phyloP scores from a whole-genome alignment of 1,140 invertebrate genomes.

The Callitettix versicolor region DNA sequence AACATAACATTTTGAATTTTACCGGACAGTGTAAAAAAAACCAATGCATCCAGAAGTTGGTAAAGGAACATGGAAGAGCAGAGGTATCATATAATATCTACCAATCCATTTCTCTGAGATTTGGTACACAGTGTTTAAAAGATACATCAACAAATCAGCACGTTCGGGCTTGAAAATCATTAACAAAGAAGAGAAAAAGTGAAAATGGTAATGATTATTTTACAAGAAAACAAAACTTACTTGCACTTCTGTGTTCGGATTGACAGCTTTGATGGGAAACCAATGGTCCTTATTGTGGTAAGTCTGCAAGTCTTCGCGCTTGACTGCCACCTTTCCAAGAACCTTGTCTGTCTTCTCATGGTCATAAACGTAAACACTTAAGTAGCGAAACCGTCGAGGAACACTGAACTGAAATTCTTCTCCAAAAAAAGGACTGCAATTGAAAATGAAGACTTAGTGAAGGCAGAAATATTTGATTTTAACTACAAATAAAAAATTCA shows the following conservation, averaged over 20 bases:
- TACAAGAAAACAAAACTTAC: constrained; percentile 35
- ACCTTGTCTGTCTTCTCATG: constrained; percentile 69
- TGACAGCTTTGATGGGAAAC: constrained; percentile 74
- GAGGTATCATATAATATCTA: too few relatives aligned
- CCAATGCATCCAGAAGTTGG: too few relatives aligned
- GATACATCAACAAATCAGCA: too few relatives aligned
- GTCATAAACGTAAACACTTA: constrained; percentile 80
- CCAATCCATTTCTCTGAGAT: too few relatives aligned
- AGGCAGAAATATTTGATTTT: background rate
- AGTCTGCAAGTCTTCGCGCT: constrained; percentile 68
- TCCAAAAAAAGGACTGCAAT: constrained; percentile 73
- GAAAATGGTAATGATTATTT: too few relatives aligned
- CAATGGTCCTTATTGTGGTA: constrained; percentile 87
- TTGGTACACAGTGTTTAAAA: too few relatives aligned
- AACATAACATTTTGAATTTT: too few relatives aligned
- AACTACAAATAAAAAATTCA: background rate
- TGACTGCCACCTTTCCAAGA: constrained; percentile 80
- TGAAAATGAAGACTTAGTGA: background rate
- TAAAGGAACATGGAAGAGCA: too few relatives aligned
- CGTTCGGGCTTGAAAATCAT: too few relatives aligned
- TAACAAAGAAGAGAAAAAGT: too few relatives aligned
- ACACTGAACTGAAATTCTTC: constrained; percentile 90
- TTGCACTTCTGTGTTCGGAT: constrained; percentile 81
- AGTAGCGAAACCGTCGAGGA: constrained; percentile 73
- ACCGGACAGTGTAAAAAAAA: too few relatives aligned